Evolutionary conservation across 2,888 invertebrate genomes (phyloP), one percentile per base, ranked within the genome.

Genomic region (Spodoptera picta): DNA sequence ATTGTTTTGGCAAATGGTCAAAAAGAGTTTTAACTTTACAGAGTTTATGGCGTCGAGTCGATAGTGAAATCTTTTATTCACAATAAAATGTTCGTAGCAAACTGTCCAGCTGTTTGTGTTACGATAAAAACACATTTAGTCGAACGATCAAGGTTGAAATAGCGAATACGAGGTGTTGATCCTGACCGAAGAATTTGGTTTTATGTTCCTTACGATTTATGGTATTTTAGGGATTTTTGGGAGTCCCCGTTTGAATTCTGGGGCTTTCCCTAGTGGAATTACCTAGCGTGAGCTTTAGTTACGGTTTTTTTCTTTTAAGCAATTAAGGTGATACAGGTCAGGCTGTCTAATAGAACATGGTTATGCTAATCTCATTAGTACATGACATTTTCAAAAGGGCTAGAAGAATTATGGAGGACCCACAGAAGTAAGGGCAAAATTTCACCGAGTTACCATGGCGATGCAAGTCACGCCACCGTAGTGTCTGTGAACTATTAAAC

Each of bases 1-100:
- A 66, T 60, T 66, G 44, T 27, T 55, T 41, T 69, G 73, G 69
- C 69, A 66, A 66, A 72, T 14, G 44, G 41, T 54, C 69, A 71
- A 54, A 53, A 53, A 70, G 9, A 53, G 55, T 55, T n/a, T 19
- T 19, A 59, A 71, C 50, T 36, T 36, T 36, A 36, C 31, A 2
- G 36, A 44, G 12, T 52, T 23, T 46, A 7, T 55, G 45, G 44
- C 41, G 46, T 9, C 23, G 24, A 53, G 10, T 51, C 46, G 31
- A 65, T 60, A 71, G 31, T 55, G 45, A 60, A 66, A 60, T 55
- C 11, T 60, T 66, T 69, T 60, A 60, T 52, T 60, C 45, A 19
- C 60, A 66, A 60, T 72, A 60, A 66, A 69, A 50, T 44, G 11
- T 27, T 19, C 14, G 23, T n/a, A 64, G 7, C 27, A 24, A 36